Conservation (phyloP, 1,140 invertebrate genomes). For the Phymorhynchus buccinoides region DNA sequence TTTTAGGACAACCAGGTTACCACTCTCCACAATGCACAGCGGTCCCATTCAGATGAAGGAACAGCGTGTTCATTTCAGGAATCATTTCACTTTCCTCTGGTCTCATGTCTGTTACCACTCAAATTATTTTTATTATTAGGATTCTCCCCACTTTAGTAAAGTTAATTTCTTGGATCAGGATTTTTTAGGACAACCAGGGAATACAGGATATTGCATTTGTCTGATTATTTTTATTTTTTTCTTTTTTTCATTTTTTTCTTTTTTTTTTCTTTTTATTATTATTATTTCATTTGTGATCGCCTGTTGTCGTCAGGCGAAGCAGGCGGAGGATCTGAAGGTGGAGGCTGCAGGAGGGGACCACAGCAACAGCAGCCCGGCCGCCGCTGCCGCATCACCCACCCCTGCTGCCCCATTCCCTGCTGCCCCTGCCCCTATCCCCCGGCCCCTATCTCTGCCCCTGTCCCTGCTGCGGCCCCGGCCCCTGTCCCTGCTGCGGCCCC, state of each 20-base stretch:
- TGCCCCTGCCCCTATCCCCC: background rate
- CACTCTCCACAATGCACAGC: too few species aligned
- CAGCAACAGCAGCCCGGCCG: background rate
- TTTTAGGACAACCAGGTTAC: too few species aligned
- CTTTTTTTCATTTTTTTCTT: background rate
- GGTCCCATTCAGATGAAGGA: too few species aligned
- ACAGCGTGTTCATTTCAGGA: too few species aligned
- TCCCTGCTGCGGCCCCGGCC: background rate
- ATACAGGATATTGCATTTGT: background rate
- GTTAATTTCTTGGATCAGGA: background rate
- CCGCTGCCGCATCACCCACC: background rate
- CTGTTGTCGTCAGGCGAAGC: slow-evolving; percentile 19
- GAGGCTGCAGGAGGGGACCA: slow-evolving; percentile 4
- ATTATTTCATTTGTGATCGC: too few species aligned
- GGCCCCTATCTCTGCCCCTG: too few species aligned
- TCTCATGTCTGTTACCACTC: too few species aligned
- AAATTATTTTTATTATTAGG: too few species aligned
- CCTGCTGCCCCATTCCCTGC: background rate
- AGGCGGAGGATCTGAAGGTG: slow-evolving; percentile 33
- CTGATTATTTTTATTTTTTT: background rate
- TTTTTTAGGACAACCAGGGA: too few species aligned
- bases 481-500: background rate
- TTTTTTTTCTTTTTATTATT: background rate
- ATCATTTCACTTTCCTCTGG: too few species aligned
- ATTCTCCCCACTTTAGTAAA: too few species aligned